Evolutionary conservation across 1,140 invertebrate genomes (phyloP).

Genomic region (Heliothis subflexa): DNA sequence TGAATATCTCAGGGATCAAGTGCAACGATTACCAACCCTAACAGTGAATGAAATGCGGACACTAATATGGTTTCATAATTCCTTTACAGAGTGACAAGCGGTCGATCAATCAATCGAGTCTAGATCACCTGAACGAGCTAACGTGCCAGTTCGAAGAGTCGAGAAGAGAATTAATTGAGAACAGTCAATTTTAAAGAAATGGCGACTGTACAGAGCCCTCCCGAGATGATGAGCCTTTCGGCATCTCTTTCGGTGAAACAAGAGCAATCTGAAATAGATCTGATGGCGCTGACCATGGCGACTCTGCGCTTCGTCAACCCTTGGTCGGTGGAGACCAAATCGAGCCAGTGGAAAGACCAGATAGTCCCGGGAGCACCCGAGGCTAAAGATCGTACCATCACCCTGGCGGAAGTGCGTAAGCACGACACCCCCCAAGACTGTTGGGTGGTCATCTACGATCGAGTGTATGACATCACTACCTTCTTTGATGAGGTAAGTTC

Average conservation of each 20-base stretch:
- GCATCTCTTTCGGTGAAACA: constrained; percentile 67
- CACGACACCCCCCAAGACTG: constrained; percentile 89
- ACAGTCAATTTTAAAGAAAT: constrained; percentile 57
- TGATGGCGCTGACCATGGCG: constrained; percentile 81
- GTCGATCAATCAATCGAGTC: constrained; percentile 54
- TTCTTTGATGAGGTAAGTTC: constrained; percentile 89
- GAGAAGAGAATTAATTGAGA: constrained; percentile 44
- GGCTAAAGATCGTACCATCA: constrained; percentile 83
- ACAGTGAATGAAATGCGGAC: constrained; percentile 48
- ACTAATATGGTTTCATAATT: constrained; percentile 67
- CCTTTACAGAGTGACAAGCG: constrained; percentile 61
- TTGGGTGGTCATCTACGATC: constrained; percentile 91
- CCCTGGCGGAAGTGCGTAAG: constrained; percentile 88
- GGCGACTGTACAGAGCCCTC: constrained; percentile 75
- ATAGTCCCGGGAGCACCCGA: constrained; percentile 69
- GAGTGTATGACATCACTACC: constrained; percentile 91
- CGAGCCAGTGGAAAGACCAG: constrained; percentile 60
- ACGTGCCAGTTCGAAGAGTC: constrained; percentile 34
- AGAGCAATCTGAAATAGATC: constrained; percentile 70
- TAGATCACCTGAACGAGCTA: constrained; percentile 39
- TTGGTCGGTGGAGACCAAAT: constrained; percentile 69
- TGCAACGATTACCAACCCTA: constrained; percentile 51
- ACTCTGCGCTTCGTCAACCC: constrained; percentile 80
- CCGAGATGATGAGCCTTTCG: constrained; percentile 70
- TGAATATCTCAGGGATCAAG: not conserved